Percentiles rank a stretch among this genome's conserved stretches.
These are phyloP conservation scores for Drosophila kuntzei DNA, from an alignment of 2,888 invertebrate genomes.

Conservation along the genomic window DNA sequence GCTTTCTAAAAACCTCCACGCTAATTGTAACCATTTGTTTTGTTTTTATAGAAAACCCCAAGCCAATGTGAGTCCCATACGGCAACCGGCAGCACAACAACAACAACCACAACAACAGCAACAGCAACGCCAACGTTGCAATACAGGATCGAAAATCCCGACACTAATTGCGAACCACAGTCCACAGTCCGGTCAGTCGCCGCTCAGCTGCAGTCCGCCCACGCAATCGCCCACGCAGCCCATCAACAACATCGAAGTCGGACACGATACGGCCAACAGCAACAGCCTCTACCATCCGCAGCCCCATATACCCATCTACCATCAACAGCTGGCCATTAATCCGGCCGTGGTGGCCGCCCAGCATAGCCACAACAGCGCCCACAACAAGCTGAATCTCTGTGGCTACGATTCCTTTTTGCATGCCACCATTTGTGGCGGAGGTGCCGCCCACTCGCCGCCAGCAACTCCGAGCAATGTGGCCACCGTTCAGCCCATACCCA, in stretches of 20 bases:
- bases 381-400: constrained; percentile 85
- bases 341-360: constrained; percentile 87
- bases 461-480: constrained; percentile 78
- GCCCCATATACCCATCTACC: constrained; percentile 87
- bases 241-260: constrained; percentile 57
- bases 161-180: constrained; percentile 84
- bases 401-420: constrained; percentile 88
- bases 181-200: constrained; percentile 72
- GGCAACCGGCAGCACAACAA: constrained; percentile 77
- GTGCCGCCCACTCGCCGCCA: constrained; percentile 77
- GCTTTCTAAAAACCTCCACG: not conserved
- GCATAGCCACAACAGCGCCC: constrained; percentile 80
- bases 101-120: constrained; percentile 69
- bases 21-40: constrained; percentile 42
- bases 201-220: constrained; percentile 83
- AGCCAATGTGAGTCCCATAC: constrained; percentile 86
- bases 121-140: constrained; percentile 84
- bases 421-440: constrained; percentile 87
- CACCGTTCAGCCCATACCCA: constrained; percentile 83
- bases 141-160: constrained; percentile 85
- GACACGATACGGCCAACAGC: constrained; percentile 61
- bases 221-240: constrained; percentile 61
- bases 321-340: constrained; percentile 88
- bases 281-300: constrained; percentile 71
- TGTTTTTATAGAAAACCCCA: constrained; percentile 87